phyloP scores from a whole-genome alignment of 2,888 invertebrate genomes.

The Coenonympha arcania region DNA sequence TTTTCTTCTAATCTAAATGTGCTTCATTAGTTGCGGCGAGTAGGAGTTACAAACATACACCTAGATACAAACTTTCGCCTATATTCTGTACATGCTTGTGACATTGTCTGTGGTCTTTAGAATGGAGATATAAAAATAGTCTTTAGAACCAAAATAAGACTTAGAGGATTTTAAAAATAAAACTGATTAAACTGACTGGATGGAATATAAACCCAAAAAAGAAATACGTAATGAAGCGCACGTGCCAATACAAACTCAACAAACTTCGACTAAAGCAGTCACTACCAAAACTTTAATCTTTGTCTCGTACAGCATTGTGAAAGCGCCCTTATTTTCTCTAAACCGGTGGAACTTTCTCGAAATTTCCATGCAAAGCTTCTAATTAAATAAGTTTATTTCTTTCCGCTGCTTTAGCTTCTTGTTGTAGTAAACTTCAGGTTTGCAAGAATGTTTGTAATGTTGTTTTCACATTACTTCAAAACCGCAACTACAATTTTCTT shows the following conservation, averaged over 20 bases:
- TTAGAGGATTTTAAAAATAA: too few species aligned
- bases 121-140: too few species aligned
- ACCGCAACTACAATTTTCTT: too few species aligned
- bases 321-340: constrained; percentile 5
- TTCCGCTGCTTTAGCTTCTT: constrained; percentile 5
- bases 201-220: not conserved
- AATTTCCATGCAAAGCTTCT: constrained; percentile 2
- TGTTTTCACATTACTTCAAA: too few species aligned
- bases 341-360: not conserved
- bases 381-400: constrained; percentile 16
- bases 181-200: too few species aligned
- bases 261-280: not conserved
- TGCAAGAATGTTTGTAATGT: not conserved
- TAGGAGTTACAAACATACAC: too few species aligned
- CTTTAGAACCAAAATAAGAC: too few species aligned
- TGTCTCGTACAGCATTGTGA: not conserved
- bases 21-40: too few species aligned
- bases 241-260: not conserved
- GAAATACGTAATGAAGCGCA: not conserved
- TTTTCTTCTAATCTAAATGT: too few species aligned
- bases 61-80: too few species aligned
- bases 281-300: not conserved
- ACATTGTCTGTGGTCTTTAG: too few species aligned
- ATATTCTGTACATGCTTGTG: too few species aligned
- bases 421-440: constrained; percentile 12